Percentiles rank a stretch among this genome's conserved stretches.
Evolutionary conservation across 2,113 vertebrate genomes (phyloP).

Genomic region (Proterorhinus semilunaris): DNA sequence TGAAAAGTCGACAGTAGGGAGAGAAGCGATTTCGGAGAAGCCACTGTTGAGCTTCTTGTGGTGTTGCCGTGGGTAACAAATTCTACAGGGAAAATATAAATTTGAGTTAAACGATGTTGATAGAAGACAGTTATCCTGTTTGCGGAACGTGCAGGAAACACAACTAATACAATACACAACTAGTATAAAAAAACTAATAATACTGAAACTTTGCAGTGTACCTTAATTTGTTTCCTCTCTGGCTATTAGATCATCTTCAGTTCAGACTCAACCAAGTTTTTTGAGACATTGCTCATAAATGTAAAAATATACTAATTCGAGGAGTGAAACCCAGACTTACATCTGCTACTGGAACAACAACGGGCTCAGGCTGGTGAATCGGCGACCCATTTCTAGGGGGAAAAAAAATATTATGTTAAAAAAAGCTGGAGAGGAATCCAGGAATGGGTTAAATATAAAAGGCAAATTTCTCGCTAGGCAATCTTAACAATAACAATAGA

Average conservation of each 20-base stretch:
- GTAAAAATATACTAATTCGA: constrained; percentile 13
- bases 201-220: neutral
- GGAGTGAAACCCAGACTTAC: constrained; percentile 60
- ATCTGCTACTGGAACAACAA: constrained; percentile 69
- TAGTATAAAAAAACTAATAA: too few species aligned
- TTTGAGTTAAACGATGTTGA: neutral
- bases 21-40: constrained; percentile 94
- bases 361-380: constrained; percentile 79
- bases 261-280: neutral
- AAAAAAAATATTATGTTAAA: constrained; percentile 10
- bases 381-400: constrained; percentile 91
- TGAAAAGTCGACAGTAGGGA: constrained; percentile 90
- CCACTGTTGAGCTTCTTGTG: constrained; percentile 97
- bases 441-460: too few species aligned
- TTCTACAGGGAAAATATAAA: constrained; percentile 73
- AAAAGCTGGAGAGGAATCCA: neutral
- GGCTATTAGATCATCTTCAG: neutral
- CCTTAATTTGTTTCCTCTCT: neutral
- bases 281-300: neutral
- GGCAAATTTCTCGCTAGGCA: too few species aligned
- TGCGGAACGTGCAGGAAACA: too few species aligned
- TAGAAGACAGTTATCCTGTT: too few species aligned
- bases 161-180: too few species aligned
- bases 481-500: too few species aligned
- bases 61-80: constrained; percentile 89